phyloP scores from a whole-genome alignment of 1,140 invertebrate species.

The Drosophila ficusphila region DNA sequence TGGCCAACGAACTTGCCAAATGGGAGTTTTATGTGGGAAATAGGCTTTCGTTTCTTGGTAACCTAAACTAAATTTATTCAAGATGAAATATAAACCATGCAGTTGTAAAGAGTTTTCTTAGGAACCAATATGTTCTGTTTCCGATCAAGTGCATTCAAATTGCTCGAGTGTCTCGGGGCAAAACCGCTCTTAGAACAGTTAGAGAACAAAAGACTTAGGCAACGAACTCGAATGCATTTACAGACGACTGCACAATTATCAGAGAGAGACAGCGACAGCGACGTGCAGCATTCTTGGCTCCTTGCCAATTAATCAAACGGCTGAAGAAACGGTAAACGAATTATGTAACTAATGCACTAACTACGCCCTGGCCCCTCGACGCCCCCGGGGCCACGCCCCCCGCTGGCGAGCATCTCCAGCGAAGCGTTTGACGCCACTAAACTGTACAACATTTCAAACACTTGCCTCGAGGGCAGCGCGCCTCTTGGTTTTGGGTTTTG shows the following conservation, averaged over 20 bases:
- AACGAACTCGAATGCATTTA: conserved; percentile 68
- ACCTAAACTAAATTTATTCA: neutral
- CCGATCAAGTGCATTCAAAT: neutral
- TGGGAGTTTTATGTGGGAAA: conserved; percentile 4
- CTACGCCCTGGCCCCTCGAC: conserved; percentile 6
- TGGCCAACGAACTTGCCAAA: conserved; percentile 46
- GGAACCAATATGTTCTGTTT: neutral
- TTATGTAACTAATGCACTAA: conserved; percentile 74
- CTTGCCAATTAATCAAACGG: conserved; percentile 76
- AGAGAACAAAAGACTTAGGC: conserved; percentile 66
- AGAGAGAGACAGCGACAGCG: conserved; percentile 9
- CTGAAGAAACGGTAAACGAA: conserved; percentile 71
- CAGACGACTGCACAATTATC: conserved; percentile 61
- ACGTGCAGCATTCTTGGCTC: conserved; percentile 34
- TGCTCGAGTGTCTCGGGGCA: neutral
- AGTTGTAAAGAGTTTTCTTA: neutral
- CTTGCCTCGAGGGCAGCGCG: conserved; percentile 62
- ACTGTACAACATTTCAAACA: conserved; percentile 79
- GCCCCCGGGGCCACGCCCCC: neutral
- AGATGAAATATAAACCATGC: neutral
- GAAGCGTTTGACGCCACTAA: conserved; percentile 76
- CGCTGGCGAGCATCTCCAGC: conserved; percentile 38
- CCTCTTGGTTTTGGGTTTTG: conserved; percentile 45
- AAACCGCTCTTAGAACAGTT: conserved; percentile 32
- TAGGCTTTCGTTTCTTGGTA: no score